Percentiles rank a stretch among this genome's conserved stretches.
Conservation (phyloP, 1,140 invertebrate genomes). For the Nephotettix cincticeps region DNA sequence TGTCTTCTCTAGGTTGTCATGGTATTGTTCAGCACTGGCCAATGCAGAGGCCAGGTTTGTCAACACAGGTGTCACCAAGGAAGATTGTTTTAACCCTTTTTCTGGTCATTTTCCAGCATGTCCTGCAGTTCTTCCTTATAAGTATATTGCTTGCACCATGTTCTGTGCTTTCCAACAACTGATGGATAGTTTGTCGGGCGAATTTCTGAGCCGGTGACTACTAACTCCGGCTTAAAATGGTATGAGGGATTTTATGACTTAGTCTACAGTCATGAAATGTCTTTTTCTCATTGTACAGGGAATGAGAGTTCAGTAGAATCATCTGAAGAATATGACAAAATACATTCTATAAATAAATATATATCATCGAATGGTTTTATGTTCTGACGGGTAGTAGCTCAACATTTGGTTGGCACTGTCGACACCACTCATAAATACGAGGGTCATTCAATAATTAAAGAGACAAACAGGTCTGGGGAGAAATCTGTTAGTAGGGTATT, state of each 20-base stretch:
- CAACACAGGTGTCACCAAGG: background rate
- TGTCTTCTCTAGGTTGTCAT: background rate
- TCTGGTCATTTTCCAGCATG: background rate
- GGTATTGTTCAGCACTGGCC: background rate
- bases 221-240: background rate
- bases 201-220: background rate
- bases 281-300: constrained; percentile 7
- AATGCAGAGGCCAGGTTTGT: background rate
- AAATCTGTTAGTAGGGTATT: too few relatives aligned
- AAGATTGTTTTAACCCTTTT: background rate
- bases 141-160: background rate
- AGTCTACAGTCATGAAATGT: background rate
- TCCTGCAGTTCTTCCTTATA: background rate
- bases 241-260: background rate
- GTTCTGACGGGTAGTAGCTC: constrained; percentile 39
- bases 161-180: background rate
- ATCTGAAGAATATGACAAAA: constrained; percentile 24
- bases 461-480: too few relatives aligned
- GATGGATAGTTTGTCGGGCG: background rate
- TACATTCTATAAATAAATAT: too few relatives aligned
- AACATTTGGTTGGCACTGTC: constrained; percentile 42
- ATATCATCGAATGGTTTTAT: constrained; percentile 43
- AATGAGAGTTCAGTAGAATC: constrained; percentile 9
- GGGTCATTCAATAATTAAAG: too few relatives aligned
- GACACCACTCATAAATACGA: constrained; percentile 42